These are phyloP conservation scores for Lasioglossum malachurum DNA, from an alignment of 2,888 invertebrate genomes.

Conservation along the genomic window DNA sequence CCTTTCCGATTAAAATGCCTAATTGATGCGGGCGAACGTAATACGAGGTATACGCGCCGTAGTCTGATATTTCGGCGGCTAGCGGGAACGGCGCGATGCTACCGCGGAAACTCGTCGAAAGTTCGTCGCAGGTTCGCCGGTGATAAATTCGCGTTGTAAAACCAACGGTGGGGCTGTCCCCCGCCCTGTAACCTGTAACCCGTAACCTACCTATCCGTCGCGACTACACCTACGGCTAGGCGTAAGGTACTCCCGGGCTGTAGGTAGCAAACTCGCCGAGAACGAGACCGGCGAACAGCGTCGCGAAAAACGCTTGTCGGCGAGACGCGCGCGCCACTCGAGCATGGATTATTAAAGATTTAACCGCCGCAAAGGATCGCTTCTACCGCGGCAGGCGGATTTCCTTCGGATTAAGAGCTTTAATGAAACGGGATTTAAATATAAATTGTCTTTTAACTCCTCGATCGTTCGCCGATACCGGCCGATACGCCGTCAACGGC, in stretches of 20 bases:
- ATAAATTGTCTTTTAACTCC: constrained; percentile 52
- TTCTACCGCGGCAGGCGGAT: constrained; percentile 36
- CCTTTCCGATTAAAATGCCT: constrained; percentile 74
- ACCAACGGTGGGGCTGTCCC: background rate
- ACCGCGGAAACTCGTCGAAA: constrained; percentile 35
- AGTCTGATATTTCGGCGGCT: constrained; percentile 50
- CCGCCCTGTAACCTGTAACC: background rate
- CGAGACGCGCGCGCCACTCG: constrained; percentile 44
- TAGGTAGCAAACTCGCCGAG: background rate
- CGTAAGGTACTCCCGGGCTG: background rate
- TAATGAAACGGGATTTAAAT: constrained; percentile 57
- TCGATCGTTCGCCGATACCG: constrained; percentile 20
- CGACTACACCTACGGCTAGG: background rate
- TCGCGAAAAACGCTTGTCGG: constrained; percentile 27
- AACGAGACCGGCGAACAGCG: background rate
- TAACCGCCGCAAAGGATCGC: constrained; percentile 47
- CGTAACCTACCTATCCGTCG: background rate
- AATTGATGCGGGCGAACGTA: constrained; percentile 73
- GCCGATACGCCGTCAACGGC: background rate
- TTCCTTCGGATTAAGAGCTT: constrained; percentile 55
- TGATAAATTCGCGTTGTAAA: constrained; percentile 25
- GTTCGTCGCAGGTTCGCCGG: background rate
- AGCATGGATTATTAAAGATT: constrained; percentile 57
- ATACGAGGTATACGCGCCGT: constrained; percentile 29
- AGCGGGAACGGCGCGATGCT: background rate